Base-by-base conservation (phyloP, 2,888 invertebrate genomes). In the Lamellibrachia columna region DNA sequence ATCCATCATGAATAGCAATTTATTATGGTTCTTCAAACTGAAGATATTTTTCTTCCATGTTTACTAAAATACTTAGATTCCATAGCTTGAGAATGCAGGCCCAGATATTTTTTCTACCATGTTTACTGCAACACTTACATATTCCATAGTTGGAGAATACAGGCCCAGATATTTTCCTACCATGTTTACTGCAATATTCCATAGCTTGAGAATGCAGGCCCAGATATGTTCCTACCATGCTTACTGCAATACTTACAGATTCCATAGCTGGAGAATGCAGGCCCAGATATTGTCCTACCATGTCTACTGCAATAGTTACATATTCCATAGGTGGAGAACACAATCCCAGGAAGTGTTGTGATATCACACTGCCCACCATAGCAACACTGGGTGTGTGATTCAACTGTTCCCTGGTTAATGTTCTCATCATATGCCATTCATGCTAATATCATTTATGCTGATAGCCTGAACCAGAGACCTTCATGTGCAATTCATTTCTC, bases 351-450 rank as follows among this genome's bases (percentile, higher is more conserved):
- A 4, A 75, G 75, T 6, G 6, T n/a, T 75, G 75, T 22, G 2
- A 75, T 22, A 75, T n/a, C 75, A 75, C 75, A 75, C 75, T 75
- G 15, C 22, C 75, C 15, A 15, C 75, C 11, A 2, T 22, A 75
- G 75, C n/a, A 75, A 75, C 75, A 75, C 75, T 75, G 4, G 55
- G 75, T 75, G 75, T 75, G n/a, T 75, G 75, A 75, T 75, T 75
- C 75, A 0, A 15, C 9, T 6, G 75, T n/a, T n/a, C n/a, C 22
- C 75, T 75, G 75, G 15, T 75, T 75, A 75, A 6, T 22, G 75
- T 75, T 75, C 75, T 75, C 75, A 75, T 75, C 75, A 75, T 22
- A 75, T n/a, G n/a, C 22, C 22, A 75, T 22, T 75, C 75, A 75
- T 75, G 75, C 75, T 75, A 75, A 75, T 75, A 75, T n/a, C 6